phyloP scores from a whole-genome alignment of 2,113 vertebrate species.

The Neopipo cinnamomea region DNA sequence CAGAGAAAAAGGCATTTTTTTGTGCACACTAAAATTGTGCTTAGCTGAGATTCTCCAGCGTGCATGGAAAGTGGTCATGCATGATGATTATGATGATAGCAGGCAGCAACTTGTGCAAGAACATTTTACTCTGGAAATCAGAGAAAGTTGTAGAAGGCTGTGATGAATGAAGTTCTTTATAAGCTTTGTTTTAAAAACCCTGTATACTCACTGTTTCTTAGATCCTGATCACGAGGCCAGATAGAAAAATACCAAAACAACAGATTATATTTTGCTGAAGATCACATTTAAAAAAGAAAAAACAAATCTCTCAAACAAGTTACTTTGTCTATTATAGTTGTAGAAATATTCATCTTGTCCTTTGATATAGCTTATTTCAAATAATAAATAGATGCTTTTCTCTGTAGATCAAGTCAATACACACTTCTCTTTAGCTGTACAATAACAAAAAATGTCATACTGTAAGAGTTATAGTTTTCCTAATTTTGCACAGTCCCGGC shows the following conservation, averaged over 20 bases:
- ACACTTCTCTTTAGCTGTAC: neutral
- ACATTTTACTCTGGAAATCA: neutral
- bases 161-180: neutral
- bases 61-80: neutral
- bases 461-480: neutral
- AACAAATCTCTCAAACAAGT: neutral
- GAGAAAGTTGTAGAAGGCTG: neutral
- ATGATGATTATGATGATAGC: neutral
- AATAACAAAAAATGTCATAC: neutral
- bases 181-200: neutral
- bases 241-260: neutral
- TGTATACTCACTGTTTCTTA: neutral
- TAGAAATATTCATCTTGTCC: neutral
- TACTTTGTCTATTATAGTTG: neutral
- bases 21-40: neutral
- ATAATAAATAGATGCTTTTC: slow-evolving; percentile 10
- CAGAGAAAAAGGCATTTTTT: neutral
- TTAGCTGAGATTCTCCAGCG: neutral
- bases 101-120: neutral
- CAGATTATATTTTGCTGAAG: neutral
- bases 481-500: neutral
- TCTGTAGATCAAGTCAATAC: neutral
- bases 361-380: slow-evolving; percentile 24
- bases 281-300: neutral
- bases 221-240: neutral